Percentiles rank a stretch among this genome's conserved stretches.
Evolutionary conservation across 2,113 vertebrate species (phyloP).

Genomic region (Rattus norvegicus): DNA sequence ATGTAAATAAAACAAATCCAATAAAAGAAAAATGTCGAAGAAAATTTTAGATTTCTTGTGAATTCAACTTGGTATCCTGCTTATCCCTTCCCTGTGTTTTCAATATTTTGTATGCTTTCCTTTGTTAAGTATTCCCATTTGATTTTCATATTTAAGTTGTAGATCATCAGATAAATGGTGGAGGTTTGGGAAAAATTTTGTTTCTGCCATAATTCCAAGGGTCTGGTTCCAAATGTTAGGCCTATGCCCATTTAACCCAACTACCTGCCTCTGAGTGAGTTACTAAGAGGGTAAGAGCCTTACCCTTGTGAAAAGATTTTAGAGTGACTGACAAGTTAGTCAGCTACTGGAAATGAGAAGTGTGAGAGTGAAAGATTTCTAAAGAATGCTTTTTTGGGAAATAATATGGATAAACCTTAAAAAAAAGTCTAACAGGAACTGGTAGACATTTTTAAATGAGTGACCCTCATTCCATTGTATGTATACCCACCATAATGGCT

Average conservation of each 20-base stretch:
- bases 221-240: background rate
- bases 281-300: background rate
- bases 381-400: slow-evolving; percentile 20
- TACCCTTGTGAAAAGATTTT: slow-evolving; percentile 11
- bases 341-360: background rate
- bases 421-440: slow-evolving; percentile 41
- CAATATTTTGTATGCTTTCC: slow-evolving; percentile 25
- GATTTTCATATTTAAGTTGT: slow-evolving; percentile 36
- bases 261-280: background rate
- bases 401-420: slow-evolving; percentile 27
- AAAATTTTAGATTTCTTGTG: slow-evolving; percentile 31
- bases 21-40: background rate
- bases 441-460: background rate
- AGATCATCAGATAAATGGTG: background rate
- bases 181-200: background rate
- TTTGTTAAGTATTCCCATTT: slow-evolving; percentile 18
- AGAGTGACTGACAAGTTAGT: background rate
- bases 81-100: background rate
- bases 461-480: too few species aligned
- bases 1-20: too few species aligned
- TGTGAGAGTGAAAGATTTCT: background rate
- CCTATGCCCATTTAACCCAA: background rate
- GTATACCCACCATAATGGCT: too few species aligned
- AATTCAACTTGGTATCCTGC: background rate
- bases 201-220: background rate